Evolutionary conservation across 1,140 invertebrate species (phyloP).

Genomic region (Augochlora pura): DNA sequence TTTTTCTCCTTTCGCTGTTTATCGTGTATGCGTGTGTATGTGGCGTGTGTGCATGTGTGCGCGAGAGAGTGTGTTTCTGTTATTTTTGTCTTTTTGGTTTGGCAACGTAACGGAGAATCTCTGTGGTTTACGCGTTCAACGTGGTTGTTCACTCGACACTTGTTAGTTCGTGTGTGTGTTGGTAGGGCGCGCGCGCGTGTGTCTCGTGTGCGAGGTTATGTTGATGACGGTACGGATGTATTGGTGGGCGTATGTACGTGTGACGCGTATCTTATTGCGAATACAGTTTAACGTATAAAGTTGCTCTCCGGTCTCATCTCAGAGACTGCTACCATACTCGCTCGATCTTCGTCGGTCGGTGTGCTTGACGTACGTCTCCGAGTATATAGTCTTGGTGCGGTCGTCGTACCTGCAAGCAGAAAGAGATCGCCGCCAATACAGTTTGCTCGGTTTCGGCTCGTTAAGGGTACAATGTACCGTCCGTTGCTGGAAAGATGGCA

Average conservation of each 20-base stretch:
- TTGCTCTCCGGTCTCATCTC: constrained; percentile 79
- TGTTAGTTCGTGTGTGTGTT: neutral
- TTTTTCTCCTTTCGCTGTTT: constrained; percentile 1
- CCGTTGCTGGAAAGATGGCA: too few relatives aligned
- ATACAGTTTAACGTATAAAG: constrained; percentile 32
- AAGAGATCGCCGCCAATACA: constrained; percentile 22
- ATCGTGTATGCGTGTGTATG: too few relatives aligned
- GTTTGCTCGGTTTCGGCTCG: neutral
- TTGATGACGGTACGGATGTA: constrained; percentile 20
- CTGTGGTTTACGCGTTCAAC: constrained; percentile 34
- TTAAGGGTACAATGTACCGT: too few relatives aligned
- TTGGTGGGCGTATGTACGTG: constrained; percentile 18
- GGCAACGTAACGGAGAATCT: constrained; percentile 36
- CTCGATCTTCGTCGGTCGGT: constrained; percentile 83
- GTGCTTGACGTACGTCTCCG: constrained; percentile 86
- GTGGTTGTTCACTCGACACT: constrained; percentile 11
- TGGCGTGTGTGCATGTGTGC: too few relatives aligned
- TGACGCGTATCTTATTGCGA: constrained; percentile 40
- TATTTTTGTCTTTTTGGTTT: neutral
- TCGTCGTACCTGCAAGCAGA: constrained; percentile 83
- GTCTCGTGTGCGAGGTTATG: neutral
- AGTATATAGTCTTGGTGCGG: constrained; percentile 86
- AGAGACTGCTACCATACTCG: constrained; percentile 84
- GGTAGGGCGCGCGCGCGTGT: neutral
- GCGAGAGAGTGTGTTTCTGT: too few relatives aligned